Evolutionary conservation across 64 coral and sea anemone genomes (phyloP).

Genomic region (Exaiptasia diaphana): DNA sequence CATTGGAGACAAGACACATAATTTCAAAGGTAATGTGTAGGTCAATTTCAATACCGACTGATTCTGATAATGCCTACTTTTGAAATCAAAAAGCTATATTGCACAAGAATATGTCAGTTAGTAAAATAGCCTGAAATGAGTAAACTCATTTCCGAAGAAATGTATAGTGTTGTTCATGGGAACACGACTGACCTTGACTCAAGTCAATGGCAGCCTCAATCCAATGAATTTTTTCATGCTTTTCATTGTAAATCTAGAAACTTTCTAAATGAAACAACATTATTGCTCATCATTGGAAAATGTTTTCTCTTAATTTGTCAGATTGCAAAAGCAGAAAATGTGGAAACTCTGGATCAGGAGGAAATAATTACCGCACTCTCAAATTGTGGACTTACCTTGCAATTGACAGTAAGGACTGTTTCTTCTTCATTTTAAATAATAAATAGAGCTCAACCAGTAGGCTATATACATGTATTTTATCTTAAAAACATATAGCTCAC

Average conservation of each 20-base stretch:
- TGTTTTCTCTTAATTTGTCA: constrained; percentile 36
- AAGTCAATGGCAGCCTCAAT: background rate
- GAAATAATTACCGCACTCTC: constrained; percentile 27
- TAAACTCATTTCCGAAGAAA: background rate
- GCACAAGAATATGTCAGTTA: background rate
- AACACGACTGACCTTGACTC: background rate
- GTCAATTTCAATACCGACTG: background rate
- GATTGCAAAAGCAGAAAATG: constrained; percentile 49
- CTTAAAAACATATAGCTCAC: no score
- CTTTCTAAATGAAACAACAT: no score
- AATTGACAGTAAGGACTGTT: constrained; percentile 44
- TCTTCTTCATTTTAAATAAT: no score
- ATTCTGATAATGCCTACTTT: constrained; percentile 24
- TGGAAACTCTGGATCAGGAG: constrained; percentile 59
- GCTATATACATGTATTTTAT: no score
- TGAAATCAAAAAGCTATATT: constrained; percentile 10
- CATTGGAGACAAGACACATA: constrained; percentile 45
- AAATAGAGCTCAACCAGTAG: no score
- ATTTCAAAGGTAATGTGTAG: constrained; percentile 54
- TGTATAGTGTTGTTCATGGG: background rate
- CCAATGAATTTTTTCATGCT: background rate
- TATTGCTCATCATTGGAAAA: no score
- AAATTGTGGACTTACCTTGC: constrained; percentile 27
- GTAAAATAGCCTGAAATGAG: background rate
- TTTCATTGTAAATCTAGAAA: no score